Conservation (phyloP, 2,113 vertebrate species). For the Bubalus kerabau region DNA sequence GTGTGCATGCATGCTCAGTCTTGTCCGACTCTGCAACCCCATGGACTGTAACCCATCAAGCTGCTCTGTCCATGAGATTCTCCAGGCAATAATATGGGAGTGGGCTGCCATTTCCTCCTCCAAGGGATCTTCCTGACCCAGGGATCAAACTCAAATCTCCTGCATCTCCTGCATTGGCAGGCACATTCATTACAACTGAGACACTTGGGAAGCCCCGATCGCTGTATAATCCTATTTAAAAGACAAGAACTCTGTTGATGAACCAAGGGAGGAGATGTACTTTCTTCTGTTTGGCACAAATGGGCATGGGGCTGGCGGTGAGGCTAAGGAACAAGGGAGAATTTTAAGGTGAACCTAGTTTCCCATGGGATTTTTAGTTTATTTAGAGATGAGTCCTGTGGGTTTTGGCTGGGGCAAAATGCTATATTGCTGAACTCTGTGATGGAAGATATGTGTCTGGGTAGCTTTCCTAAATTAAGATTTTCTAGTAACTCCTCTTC, state of each 20-base stretch:
- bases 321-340: neutral
- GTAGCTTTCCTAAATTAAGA: neutral
- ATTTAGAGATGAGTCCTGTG: neutral
- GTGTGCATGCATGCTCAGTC: accelerated
- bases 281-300: neutral
- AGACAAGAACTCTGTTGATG: neutral
- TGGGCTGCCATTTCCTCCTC: neutral
- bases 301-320: neutral
- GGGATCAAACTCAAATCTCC: neutral
- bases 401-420: neutral
- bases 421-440: neutral
- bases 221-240: neutral
- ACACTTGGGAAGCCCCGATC: neutral
- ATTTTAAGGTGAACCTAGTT: neutral
- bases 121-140: neutral
- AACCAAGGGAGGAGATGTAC: neutral
- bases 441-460: neutral
- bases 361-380: neutral
- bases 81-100: neutral
- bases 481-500: neutral
- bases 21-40: neutral
- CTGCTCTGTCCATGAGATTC: neutral
- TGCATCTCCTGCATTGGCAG: neutral
- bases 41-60: neutral
- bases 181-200: neutral